phyloP scores from a whole-genome alignment of 2,888 invertebrate genomes.

The Tenthredo notha region DNA sequence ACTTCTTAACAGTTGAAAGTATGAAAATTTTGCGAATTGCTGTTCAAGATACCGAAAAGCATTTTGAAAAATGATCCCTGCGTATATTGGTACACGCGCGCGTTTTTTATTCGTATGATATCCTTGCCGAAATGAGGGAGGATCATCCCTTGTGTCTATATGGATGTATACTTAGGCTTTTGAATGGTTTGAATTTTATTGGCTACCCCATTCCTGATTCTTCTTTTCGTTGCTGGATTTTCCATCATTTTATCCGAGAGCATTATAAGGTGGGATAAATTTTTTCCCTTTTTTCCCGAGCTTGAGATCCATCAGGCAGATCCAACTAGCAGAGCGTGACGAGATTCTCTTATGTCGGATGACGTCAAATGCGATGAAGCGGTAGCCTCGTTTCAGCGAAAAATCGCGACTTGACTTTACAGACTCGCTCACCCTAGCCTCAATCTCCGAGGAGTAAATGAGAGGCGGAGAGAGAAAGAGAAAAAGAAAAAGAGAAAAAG shows the following conservation, averaged over 20 bases:
- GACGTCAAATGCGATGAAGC: conserved; percentile 25
- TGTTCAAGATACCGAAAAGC: neutral
- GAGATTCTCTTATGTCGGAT: conserved; percentile 26
- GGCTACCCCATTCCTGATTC: neutral
- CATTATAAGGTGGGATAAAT: neutral
- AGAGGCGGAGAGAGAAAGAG: neutral
- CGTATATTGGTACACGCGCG: neutral
- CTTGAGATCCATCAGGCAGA: conserved; percentile 20
- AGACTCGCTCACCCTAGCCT: conserved; percentile 9
- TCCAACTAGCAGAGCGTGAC: conserved; percentile 28
- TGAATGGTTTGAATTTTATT: conserved; percentile 29
- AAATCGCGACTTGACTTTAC: conserved; percentile 23
- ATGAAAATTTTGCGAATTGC: neutral
- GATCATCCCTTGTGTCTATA: conserved; percentile 30
- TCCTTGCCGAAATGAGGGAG: conserved; percentile 8
- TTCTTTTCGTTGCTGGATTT: neutral
- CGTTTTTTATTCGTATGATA: conserved; percentile 3
- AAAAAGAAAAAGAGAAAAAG: no score
- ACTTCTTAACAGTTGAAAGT: neutral
- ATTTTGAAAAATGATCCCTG: conserved; percentile 1
- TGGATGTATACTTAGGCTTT: conserved; percentile 5
- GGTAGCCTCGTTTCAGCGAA: conserved; percentile 22
- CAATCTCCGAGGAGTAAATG: conserved; percentile 9
- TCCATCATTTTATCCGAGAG: neutral
- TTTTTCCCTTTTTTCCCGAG: neutral